Base-by-base conservation (phyloP, 2,888 invertebrate genomes). In the Cordilura impudica region DNA sequence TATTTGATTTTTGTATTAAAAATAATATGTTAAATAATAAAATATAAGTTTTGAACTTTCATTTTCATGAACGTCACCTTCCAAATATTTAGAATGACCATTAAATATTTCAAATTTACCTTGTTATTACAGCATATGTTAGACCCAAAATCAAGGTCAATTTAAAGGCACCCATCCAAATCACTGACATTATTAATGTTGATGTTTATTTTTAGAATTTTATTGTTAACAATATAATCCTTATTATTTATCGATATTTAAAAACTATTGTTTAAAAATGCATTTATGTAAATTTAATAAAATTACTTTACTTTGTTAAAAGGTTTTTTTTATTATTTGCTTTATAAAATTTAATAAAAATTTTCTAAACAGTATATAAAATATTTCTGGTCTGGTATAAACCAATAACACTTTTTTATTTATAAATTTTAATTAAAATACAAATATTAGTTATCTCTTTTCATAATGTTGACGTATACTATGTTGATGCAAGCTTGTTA, bases 131-230 rank as follows among this genome's bases (percentile, higher is more conserved):
- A 74, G 91, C 91, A 87, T 90, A 92, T 74, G 94, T 94, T 75
- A 91, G 91, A 81, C 93, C 93, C 85, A 94, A 89, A 70, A 93
- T 93, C 86, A 94, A 88, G 78, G 92, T 92, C 82, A 94, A 88
- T 89, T 92, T 93, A 85, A 93, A 90, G 78, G 91, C 90, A 81
- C 92, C 91, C 92, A 94, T 92, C 93, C 93, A 93, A 76, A 93
- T 81, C 58, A 92, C 85, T 84, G 92, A 91, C 93, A 93, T 94
- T 85, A 39, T 60, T 6, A n/a, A 8, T 39, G 47, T 56, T 23
- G 10, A 26, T 43, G 19, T n/a, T 39, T 26, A 6, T 45, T 63
- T 35, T 19, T 51, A 26, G 1, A 16, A 43, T 23, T 39, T 53
- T 23, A 43, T 18, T 43, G 5, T 35, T 35, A 3, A n/a, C 8